These are phyloP conservation scores for Caenorhabditis brenneri DNA, from an alignment of 1,140 invertebrate species.

Conservation along the genomic window DNA sequence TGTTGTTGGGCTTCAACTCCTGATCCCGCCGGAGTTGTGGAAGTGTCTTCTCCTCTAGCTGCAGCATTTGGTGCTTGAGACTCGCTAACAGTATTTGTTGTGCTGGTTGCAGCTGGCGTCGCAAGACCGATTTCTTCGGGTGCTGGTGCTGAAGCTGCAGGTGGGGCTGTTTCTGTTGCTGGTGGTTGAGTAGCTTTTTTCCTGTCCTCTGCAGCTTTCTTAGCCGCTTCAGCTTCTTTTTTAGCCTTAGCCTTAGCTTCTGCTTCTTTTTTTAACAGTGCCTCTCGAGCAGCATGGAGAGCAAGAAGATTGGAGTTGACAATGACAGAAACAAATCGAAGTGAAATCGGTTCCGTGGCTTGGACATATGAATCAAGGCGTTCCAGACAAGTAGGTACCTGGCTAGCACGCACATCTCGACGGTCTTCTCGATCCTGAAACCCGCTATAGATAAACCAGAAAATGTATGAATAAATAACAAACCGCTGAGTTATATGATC, in stretches of 20 bases:
- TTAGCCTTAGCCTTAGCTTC: slow-evolving; percentile 48
- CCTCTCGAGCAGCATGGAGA: not conserved
- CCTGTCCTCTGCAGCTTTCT: slow-evolving; percentile 43
- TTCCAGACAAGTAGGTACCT: slow-evolving; percentile 60
- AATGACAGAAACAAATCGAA: slow-evolving; percentile 57
- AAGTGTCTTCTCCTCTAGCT: slow-evolving; percentile 20
- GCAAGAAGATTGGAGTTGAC: slow-evolving; percentile 46
- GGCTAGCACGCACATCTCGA: slow-evolving; percentile 31
- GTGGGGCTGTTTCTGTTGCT: not conserved
- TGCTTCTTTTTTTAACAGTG: slow-evolving; percentile 10
- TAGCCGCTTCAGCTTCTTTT: slow-evolving; percentile 36
- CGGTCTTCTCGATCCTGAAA: slow-evolving; percentile 23
- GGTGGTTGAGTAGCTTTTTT: slow-evolving; percentile 29
- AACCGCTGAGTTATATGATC: not conserved
- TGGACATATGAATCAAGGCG: slow-evolving; percentile 54
- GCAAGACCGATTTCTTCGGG: slow-evolving; percentile 1
- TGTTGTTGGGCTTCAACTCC: not conserved
- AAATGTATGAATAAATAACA: not conserved
- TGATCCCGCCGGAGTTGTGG: slow-evolving; percentile 20
- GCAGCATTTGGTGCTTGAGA: slow-evolving; percentile 42
- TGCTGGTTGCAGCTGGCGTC: slow-evolving; percentile 9
- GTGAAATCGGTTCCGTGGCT: slow-evolving; percentile 58
- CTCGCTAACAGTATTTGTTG: not conserved
- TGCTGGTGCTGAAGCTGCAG: not conserved
- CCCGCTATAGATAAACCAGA: not conserved